Evolutionary conservation across 2,797 vertebrate genomes (phyloP), one percentile per base, ranked within the genome.

Genomic region (Periparus ater): DNA sequence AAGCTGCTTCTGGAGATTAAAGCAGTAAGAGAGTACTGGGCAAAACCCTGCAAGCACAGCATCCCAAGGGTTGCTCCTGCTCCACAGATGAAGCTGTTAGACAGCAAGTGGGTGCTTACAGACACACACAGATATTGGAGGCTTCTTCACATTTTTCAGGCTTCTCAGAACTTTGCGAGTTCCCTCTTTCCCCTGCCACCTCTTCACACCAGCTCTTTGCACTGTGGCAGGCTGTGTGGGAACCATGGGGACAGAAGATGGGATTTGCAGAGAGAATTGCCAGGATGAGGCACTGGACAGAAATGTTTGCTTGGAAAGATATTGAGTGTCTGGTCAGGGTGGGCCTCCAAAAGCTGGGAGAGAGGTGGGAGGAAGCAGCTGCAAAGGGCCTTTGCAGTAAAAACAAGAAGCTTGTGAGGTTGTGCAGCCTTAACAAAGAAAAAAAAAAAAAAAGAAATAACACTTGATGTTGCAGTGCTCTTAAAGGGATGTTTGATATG

Each of bases 211-310:
- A 42, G 18, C 27, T 53, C 48, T 73, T 38, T 32, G 44, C 13
- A 2, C 30, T 48, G 32, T 2, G 3, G 26, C 34, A 57, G 61
- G 29, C 53, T 81, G 36, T 44, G 47, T 3, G 11, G 47, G 42
- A 81, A 19, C 25, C 2, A 1, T 0, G 0, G 48, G 40, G 29
- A 20, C 21, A 40, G 40, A 15, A 54, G n/a, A 40, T 40, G 38
- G 44, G 48, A 58, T 75, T 82, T 91, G 36, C 7, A 10, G 51
- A 60, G 44, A 32, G 16, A 54, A 10, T 53, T 71, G 48, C 29
- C 44, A 62, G 62, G 26, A 47, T 1, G 11, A 82, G 45, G 48
- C 34, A 25, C 32, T 14, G 44, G 22, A 22, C 25, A 62, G 14
- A 58, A 67, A 61, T 22, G 11, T 67, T 78, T 62, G 13, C 45